phyloP scores from a whole-genome alignment of 2,888 invertebrate species.

The Macrophya annulata region DNA sequence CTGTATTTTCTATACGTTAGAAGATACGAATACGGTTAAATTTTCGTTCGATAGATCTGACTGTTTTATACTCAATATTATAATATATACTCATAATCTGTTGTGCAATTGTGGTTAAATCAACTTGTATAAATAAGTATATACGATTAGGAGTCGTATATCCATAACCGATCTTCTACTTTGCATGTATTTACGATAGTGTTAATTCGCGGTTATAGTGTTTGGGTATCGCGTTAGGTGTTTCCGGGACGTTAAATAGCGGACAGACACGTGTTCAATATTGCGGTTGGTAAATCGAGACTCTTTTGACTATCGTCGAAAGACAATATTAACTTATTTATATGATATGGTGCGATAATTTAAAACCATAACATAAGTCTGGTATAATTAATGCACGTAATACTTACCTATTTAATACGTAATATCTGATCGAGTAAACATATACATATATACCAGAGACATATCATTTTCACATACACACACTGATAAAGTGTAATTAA shows the following conservation, averaged over 20 bases:
- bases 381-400: background rate
- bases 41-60: background rate
- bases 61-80: background rate
- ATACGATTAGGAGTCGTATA: background rate
- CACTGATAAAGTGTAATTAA: constrained; percentile 1
- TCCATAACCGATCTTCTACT: background rate
- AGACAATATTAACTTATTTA: background rate
- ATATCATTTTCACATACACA: background rate
- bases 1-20: background rate
- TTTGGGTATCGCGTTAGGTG: constrained; percentile 14
- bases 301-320: background rate
- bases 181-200: background rate
- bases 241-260: background rate
- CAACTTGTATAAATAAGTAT: background rate
- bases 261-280: background rate
- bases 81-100: background rate
- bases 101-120: background rate
- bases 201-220: constrained; percentile 20
- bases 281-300: constrained; percentile 23
- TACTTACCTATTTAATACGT: background rate
- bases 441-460: background rate
- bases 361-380: background rate
- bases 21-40: background rate
- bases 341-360: background rate
- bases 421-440: constrained; percentile 15